Base-by-base conservation (phyloP, 2,797 vertebrate species). In the Rachycentron canadum region DNA sequence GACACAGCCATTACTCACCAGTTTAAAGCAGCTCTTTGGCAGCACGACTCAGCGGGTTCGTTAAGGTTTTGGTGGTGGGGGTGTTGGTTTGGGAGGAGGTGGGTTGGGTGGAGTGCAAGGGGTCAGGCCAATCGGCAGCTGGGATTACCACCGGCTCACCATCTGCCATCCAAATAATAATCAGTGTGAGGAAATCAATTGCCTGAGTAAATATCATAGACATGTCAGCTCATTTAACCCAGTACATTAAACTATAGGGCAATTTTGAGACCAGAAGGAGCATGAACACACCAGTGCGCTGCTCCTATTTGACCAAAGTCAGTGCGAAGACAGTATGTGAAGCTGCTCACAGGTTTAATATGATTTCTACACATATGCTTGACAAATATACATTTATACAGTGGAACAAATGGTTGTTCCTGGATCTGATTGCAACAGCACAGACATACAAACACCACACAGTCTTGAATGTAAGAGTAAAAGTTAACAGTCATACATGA, bases 111-210 rank as follows among this genome's bases (percentile, higher is more conserved):
- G 86, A 91, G 92, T 89, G 84, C 90, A 90, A 85, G 69, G 86
- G 87, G 85, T 91, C 88, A 89, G 41, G 59, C 78, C 62, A 82
- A 55, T 83, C 84, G 83, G 88, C 88, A 86, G 81, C 91, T 89
- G 92, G 92, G 96, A 97, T 97, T 96, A 96, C 70, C 90, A 30
- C 36, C 85, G 45, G 77, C 86, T 91, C 76, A 60, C 96, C 96
- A 97, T 97, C 96, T 97, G 96, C 91, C 90, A 86, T 70, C 83
- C 64, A 83, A 53, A 91, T 73, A 84, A 91, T 87, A 90, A 88
- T 91, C 86, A 85, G 21, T 72, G 84, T 70, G 89, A 90, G 92
- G 90, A 94, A 95, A 95, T 96, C 95, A 95, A 92, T 92, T 82
- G 88, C 86, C 88, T 89, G 90, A 88, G 85, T 94, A 94, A 95